These are phyloP conservation scores for Mesoclemmys tuberculata DNA, from an alignment of 2,113 vertebrate species.

Conservation along the genomic window DNA sequence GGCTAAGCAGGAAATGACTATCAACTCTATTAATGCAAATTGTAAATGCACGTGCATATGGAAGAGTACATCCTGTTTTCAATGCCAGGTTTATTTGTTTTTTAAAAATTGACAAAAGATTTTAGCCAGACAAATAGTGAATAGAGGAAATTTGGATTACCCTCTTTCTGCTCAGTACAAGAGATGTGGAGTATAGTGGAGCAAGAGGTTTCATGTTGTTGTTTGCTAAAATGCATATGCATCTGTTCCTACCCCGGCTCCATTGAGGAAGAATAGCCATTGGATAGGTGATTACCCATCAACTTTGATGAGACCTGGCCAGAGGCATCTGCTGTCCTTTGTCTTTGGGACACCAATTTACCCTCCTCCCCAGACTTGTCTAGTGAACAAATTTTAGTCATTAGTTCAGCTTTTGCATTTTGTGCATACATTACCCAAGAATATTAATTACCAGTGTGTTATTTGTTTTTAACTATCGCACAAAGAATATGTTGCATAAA, in stretches of 20 bases:
- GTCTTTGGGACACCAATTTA: neutral
- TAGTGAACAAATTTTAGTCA: neutral
- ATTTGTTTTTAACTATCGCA: no score
- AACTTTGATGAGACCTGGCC: neutral
- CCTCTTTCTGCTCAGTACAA: neutral
- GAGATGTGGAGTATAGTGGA: neutral
- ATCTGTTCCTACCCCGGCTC: neutral
- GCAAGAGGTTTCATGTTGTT: neutral
- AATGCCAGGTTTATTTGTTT: neutral
- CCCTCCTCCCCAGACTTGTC: neutral
- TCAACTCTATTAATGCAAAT: neutral
- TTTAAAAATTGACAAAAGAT: neutral
- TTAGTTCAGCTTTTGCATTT: neutral
- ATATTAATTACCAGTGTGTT: no score
- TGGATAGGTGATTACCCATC: neutral
- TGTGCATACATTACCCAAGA: no score
- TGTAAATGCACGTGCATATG: neutral
- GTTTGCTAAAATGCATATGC: neutral
- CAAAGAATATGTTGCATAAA: no score
- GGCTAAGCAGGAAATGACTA: neutral
- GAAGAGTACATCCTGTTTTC: neutral
- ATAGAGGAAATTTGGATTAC: neutral
- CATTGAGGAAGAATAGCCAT: neutral
- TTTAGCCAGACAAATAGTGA: neutral
- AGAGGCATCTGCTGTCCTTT: neutral